A percentile compares a stretch with the other conserved stretches of the same genome.
Conservation (phyloP, 2,113 vertebrate genomes). For the Sakesphorus luctuosus region DNA sequence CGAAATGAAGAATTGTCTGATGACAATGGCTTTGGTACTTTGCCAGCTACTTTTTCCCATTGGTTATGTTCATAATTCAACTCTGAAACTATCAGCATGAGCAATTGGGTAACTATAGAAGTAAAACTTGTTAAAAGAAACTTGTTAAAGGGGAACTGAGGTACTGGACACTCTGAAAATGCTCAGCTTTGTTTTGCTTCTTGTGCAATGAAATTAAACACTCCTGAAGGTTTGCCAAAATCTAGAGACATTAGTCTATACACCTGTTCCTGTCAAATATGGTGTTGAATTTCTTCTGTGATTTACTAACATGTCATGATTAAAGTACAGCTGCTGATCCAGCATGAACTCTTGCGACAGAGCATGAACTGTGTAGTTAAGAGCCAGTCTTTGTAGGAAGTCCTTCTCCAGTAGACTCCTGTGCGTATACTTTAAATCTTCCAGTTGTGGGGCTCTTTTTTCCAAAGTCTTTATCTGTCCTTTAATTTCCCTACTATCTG, state of each 20-base stretch:
- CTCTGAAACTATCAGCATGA: neutral
- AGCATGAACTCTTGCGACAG: neutral
- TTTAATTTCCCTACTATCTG: neutral
- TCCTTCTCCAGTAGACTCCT: neutral
- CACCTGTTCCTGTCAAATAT: conserved; percentile 11
- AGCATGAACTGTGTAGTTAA: neutral
- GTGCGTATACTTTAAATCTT: neutral
- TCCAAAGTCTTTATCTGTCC: neutral
- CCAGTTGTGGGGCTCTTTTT: neutral
- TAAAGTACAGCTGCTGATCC: neutral
- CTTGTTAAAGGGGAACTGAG: neutral
- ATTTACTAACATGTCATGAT: neutral
- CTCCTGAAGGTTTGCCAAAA: neutral
- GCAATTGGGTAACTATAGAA: neutral
- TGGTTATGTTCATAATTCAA: neutral
- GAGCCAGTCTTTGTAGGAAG: neutral
- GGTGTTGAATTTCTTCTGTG: conserved; percentile 12
- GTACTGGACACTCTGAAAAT: neutral
- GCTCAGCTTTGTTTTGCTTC: neutral
- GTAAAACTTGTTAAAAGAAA: neutral
- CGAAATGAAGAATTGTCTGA: neutral
- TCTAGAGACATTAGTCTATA: neutral
- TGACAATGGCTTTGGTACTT: neutral
- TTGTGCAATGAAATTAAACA: neutral
- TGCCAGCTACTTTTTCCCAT: neutral